Percentiles rank a stretch among this genome's conserved stretches.
phyloP scores from a whole-genome alignment of 1,140 invertebrate species.

The Drosophila auraria region DNA sequence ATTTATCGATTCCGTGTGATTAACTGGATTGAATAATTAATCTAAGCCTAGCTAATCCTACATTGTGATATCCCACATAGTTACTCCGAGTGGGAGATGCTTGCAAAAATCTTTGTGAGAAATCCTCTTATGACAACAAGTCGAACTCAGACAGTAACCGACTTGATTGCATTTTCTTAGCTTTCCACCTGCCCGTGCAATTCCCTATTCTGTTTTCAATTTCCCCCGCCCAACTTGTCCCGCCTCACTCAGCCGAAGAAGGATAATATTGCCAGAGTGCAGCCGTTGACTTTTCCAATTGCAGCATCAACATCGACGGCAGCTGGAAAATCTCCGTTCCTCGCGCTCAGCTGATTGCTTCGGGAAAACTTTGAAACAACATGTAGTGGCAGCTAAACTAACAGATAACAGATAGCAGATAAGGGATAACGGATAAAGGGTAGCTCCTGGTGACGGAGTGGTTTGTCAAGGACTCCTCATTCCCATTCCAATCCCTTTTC shows the following conservation, averaged over 20 bases:
- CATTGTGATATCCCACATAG: not conserved
- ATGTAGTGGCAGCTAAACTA: conserved; percentile 59
- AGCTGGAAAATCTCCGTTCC: conserved; percentile 22
- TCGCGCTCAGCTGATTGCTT: conserved; percentile 57
- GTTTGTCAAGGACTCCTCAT: conserved; percentile 2
- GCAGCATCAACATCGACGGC: conserved; percentile 51
- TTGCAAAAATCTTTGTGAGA: conserved; percentile 38
- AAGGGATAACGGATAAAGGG: conserved; percentile 8
- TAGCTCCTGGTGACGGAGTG: conserved; percentile 12
- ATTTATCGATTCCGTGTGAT: not conserved
- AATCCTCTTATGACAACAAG: conserved; percentile 49
- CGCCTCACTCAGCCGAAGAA: conserved; percentile 9
- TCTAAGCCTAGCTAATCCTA: conserved; percentile 4
- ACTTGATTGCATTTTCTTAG: conserved; percentile 72
- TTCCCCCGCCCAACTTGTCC: conserved; percentile 25
- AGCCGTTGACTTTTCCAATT: conserved; percentile 76
- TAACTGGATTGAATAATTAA: not conserved
- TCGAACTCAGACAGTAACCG: conserved; percentile 26
- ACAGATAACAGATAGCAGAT: conserved; percentile 49
- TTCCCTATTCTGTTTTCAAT: conserved; percentile 66
- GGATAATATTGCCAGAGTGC: conserved; percentile 67
- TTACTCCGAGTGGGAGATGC: conserved; percentile 2
- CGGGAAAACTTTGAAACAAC: conserved; percentile 71
- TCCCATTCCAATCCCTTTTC: conserved; percentile 8
- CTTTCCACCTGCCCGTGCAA: conserved; percentile 51